Evolutionary conservation across 1,140 invertebrate genomes (phyloP), one percentile per base, ranked within the genome.

Genomic region (Anagrus nilaparvatae): DNA sequence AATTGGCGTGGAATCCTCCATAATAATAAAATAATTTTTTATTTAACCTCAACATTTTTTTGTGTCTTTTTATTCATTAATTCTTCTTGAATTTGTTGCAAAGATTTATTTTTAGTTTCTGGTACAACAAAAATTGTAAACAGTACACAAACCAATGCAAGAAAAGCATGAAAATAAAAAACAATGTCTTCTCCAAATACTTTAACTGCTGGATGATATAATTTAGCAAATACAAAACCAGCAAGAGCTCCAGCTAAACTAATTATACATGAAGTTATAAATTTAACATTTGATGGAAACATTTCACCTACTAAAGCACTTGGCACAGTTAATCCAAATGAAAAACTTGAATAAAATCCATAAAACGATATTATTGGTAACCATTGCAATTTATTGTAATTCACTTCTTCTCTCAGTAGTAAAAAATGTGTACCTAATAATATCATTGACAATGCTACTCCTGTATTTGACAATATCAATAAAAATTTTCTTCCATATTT

Each of bases 71-170:
- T n/a, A n/a, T n/a, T n/a, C n/a, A 13, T 30, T n/a, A 39, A 14
- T 30, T 39, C 17, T 20, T 52, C 45, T 37, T 59, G 57, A 44
- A 61, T 59, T 41, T 59, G 53, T 37, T 55, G 49, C 2, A 87
- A 71, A 2, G 78, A 78, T 57, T 82, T 84, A 13, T 81, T 81
- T 61, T 87, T 88, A 0, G 85, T 89, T 65, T 90, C 85, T 0
- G 83, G 82, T 16, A 87, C 64, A 23, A 73, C 64, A 6, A 73
- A 62, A 21, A 78, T 61, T 27, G 79, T 72, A 53, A 79, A 87
- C 14, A 81, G 42, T 2, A 78, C 56, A 2, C 80, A 73, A 6
- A 47, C 25, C 1, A 30, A 3, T 10, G 80, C 80, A n/a, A 45
- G 25, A 8, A 40, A 10, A 0, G 35, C 43, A 14, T 51, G 52